Evolutionary conservation across 2,113 vertebrate species (phyloP).

Genomic region (Elachura formosa): DNA sequence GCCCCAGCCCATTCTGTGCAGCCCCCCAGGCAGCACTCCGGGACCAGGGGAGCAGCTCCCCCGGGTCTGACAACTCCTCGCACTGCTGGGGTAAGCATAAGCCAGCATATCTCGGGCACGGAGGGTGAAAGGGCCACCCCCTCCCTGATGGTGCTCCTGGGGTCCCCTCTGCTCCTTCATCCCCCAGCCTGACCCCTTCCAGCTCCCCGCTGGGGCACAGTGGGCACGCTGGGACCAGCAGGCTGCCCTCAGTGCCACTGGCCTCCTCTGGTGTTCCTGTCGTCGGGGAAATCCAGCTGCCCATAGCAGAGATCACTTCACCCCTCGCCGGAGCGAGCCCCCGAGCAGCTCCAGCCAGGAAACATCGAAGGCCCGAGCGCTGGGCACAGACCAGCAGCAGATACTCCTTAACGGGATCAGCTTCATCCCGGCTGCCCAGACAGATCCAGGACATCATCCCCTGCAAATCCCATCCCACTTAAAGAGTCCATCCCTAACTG

Average conservation of each 20-base stretch:
- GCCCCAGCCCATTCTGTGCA: background rate
- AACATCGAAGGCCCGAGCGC: too few species aligned
- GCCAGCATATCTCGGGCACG: background rate
- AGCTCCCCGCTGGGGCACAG: background rate
- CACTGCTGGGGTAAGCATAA: accelerated
- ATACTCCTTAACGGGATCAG: background rate
- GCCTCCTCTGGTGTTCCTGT: background rate
- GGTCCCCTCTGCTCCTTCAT: background rate
- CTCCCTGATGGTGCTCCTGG: background rate
- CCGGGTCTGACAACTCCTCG: accelerated
- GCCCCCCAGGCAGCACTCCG: accelerated
- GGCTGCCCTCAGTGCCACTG: background rate
- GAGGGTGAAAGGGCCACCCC: background rate
- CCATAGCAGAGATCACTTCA: accelerated
- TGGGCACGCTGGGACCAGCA: background rate
- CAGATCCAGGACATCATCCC: background rate
- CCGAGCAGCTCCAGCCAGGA: background rate
- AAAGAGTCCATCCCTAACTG: background rate
- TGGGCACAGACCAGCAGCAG: background rate
- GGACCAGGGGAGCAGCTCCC: background rate
- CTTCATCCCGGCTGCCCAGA: background rate
- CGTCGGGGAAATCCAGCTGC: accelerated
- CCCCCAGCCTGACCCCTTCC: accelerated
- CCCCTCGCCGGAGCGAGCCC: accelerated
- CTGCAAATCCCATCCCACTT: background rate